These are phyloP conservation scores for Lagopus muta DNA, from an alignment of 2,113 vertebrate species.

Conservation along the genomic window DNA sequence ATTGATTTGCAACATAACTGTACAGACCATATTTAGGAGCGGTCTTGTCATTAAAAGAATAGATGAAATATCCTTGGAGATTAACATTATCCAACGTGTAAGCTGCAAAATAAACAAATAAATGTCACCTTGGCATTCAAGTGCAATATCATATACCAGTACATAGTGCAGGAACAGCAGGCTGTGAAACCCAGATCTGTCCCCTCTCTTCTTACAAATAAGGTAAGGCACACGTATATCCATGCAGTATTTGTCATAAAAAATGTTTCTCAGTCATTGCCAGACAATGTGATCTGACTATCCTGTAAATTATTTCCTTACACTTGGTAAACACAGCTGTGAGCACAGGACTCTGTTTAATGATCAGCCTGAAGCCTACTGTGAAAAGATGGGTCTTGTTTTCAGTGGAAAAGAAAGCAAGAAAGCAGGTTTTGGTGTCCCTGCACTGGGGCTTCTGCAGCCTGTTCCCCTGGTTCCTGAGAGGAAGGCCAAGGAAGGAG, in stretches of 20 bases:
- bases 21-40: constrained; percentile 91
- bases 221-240: background rate
- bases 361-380: background rate
- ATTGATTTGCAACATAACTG: constrained; percentile 83
- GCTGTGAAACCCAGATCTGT: background rate
- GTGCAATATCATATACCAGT: background rate
- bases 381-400: background rate
- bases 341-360: background rate
- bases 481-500: background rate
- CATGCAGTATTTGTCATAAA: background rate
- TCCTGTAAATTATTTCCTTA: background rate
- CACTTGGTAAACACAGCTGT: constrained; percentile 33
- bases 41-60: constrained; percentile 89
- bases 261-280: background rate
- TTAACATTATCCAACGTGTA: constrained; percentile 88
- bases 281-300: background rate
- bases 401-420: background rate
- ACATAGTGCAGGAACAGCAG: background rate
- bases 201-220: background rate
- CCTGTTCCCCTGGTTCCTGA: background rate
- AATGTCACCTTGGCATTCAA: background rate
- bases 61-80: constrained; percentile 94
- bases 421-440: background rate
- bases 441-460: background rate
- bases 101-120: constrained; percentile 75